phyloP scores from a whole-genome alignment of 2,888 invertebrate species.

The Tenodera sinensis region DNA sequence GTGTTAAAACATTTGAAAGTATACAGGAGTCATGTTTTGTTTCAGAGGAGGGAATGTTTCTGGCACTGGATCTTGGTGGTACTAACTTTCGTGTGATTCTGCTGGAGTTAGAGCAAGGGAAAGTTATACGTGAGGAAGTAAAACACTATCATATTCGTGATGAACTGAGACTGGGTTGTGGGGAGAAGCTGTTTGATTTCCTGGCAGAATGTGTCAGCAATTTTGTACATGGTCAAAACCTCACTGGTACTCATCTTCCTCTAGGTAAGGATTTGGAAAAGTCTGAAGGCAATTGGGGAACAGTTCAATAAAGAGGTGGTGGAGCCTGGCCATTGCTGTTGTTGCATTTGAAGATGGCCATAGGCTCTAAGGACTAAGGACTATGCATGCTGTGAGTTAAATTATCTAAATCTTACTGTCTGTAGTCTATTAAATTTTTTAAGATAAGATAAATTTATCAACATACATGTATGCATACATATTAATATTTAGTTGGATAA shows the following conservation, averaged over 20 bases:
- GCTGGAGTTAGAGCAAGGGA: constrained; percentile 56
- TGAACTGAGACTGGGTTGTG: constrained; percentile 58
- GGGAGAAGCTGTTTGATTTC: constrained; percentile 66
- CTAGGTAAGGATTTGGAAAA: constrained; percentile 53
- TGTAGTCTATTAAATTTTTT: no score
- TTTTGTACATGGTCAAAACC: constrained; percentile 60
- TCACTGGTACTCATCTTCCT: constrained; percentile 57
- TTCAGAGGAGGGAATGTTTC: constrained; percentile 65
- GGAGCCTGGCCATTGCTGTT: no score
- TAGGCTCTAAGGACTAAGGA: no score
- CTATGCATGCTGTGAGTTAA: no score
- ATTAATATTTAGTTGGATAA: no score
- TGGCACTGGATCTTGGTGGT: constrained; percentile 77
- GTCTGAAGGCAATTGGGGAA: no score
- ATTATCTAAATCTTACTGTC: no score
- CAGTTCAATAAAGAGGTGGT: no score
- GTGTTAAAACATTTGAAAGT: no score
- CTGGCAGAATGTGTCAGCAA: constrained; percentile 70
- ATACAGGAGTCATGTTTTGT: neutral
- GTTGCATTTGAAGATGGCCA: no score
- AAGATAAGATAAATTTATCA: no score
- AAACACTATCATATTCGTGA: constrained; percentile 54
- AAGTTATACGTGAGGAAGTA: constrained; percentile 56
- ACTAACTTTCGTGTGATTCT: constrained; percentile 62
- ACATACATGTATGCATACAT: no score